Evolutionary conservation across 2,113 vertebrate genomes (phyloP), one percentile per base, ranked within the genome.

Genomic region (Tricholaema leucomelas): DNA sequence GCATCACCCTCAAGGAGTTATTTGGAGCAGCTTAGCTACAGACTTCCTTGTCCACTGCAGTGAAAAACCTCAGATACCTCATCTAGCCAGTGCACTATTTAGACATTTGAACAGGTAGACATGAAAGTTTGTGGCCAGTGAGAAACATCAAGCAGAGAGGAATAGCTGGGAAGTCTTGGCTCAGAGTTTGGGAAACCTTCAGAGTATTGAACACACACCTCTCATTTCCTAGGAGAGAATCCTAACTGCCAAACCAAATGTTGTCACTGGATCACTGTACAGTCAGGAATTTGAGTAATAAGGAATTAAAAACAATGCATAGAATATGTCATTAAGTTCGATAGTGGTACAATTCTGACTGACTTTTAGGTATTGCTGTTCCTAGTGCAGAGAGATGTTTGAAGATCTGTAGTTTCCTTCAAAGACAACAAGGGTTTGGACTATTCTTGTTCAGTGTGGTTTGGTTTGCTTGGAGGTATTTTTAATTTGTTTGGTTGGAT

Each of bases 231-330:
- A 80, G 73, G 79, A 92, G 69, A 83, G 36, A 85, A 85, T 80
- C 64, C 81, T 83, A 91, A 87, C 66, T 90, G 79, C 79, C 75
- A 94, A 87, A 80, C 50, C 50, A 73, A 85, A 87, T 85, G 64
- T 82, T 94, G 75, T 91, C 60, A 52, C 15, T 94, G 75, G 71
- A 91, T 94, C 60, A 64, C 64, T 85, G 20, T 71, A 66, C 50
- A 93, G 79, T 42, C 64, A 85, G 56, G 72, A 92, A 91, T 92
- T 46, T 93, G 71, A 88, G 52, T 76, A 77, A 66, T 94, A 90
- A 79, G 15, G 28, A 84, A 88, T 70, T 40, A 79, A 79, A 93
- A 95, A n/a, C 74, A 90, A 88, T 84, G 28, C 55, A 42, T n/a
- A 76, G 67, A 61, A 27, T 76, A 70, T 88, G 93, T 90, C 16